phyloP scores from a whole-genome alignment of 2,888 invertebrate genomes.

The Campoplex capitator region DNA sequence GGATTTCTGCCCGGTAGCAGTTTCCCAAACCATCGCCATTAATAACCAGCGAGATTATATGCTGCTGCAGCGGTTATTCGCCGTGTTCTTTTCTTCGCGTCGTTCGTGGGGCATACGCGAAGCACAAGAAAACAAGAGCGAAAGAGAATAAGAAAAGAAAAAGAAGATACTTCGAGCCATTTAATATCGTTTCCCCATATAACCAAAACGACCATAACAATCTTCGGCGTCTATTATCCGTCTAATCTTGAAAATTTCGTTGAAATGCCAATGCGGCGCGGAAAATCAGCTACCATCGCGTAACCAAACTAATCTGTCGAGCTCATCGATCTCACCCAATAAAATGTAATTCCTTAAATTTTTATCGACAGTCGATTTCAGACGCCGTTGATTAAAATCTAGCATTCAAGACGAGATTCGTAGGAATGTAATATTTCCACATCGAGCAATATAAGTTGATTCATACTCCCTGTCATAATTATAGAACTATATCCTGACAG shows the following conservation, averaged over 20 bases:
- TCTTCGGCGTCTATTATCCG: constrained; percentile 70
- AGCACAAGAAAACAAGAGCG: constrained; percentile 58
- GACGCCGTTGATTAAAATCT: constrained; percentile 42
- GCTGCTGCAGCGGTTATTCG: constrained; percentile 75
- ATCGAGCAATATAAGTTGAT: constrained; percentile 32
- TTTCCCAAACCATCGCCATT: constrained; percentile 84
- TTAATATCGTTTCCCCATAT: constrained; percentile 78
- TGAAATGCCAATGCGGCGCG: constrained; percentile 75
- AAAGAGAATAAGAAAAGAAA: constrained; percentile 71
- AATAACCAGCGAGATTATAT: constrained; percentile 84
- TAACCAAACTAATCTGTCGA: constrained; percentile 63
- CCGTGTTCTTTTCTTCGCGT: constrained; percentile 70
- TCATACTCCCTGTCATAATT: constrained; percentile 56
- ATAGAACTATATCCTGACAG: constrained; percentile 56
- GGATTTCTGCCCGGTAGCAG: constrained; percentile 83
- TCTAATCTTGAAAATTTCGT: constrained; percentile 79
- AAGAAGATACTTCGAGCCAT: constrained; percentile 71
- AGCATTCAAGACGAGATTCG: constrained; percentile 47
- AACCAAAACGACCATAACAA: constrained; percentile 46
- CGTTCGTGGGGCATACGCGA: constrained; percentile 61
- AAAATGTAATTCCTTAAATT: constrained; percentile 42
- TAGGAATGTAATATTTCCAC: constrained; percentile 53
- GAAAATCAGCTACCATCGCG: constrained; percentile 68
- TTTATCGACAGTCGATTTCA: constrained; percentile 32
- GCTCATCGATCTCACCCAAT: neutral